phyloP scores from a whole-genome alignment of 2,113 vertebrate species.

The Neolamprologus brichardi region DNA sequence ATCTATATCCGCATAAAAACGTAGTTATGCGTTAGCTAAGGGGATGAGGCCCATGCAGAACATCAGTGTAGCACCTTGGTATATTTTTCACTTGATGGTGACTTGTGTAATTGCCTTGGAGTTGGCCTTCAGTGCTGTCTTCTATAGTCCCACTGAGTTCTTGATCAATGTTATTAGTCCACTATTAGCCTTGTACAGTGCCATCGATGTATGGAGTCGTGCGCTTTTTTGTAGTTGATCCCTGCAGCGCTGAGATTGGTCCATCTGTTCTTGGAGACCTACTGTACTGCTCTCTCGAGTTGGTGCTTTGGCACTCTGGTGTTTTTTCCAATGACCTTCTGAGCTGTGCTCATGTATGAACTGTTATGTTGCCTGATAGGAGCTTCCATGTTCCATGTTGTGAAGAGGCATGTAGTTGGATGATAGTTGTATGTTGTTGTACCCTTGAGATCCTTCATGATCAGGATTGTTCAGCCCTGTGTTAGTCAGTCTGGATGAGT shows the following conservation, averaged over 20 bases:
- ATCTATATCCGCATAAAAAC: neutral
- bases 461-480: neutral
- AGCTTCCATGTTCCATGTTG: neutral
- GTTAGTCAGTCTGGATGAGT: neutral
- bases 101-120: neutral
- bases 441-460: neutral
- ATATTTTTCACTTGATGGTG: neutral
- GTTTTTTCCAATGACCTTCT: neutral
- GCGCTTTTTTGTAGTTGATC: neutral
- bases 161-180: neutral
- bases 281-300: neutral
- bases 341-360: neutral
- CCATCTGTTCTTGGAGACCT: neutral
- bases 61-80: neutral
- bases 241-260: neutral
- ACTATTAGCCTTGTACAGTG: neutral
- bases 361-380: neutral
- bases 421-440: neutral
- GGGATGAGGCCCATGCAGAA: neutral
- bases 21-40: neutral
- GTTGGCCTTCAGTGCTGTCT: neutral
- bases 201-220: neutral
- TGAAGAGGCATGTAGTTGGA: neutral
- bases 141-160: neutral
- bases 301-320: neutral